These are phyloP conservation scores for Cryptoblepharus egeriae DNA, from an alignment of 2,797 vertebrate species.

Conservation along the genomic window DNA sequence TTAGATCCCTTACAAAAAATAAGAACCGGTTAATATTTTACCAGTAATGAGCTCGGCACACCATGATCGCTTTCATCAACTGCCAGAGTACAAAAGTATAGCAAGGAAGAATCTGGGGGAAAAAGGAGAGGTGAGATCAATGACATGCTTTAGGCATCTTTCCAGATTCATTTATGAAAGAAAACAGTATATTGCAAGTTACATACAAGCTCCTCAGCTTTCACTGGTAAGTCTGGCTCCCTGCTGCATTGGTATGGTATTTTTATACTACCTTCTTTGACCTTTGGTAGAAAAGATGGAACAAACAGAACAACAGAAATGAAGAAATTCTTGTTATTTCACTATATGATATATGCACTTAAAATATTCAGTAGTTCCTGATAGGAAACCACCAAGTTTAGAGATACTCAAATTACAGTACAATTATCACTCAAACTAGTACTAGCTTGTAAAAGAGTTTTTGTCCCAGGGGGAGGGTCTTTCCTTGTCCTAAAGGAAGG, in stretches of 20 bases:
- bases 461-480: no score
- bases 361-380: not conserved
- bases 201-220: not conserved
- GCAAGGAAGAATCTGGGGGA: conserved; percentile 33
- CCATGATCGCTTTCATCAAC: conserved; percentile 37
- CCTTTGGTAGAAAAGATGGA: no score
- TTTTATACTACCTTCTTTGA: no score
- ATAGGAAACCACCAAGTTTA: no score
- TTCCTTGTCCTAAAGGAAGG: no score
- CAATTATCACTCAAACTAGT: not conserved
- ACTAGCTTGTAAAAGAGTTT: not conserved
- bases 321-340: not conserved
- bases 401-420: not conserved
- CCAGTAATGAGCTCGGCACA: conserved; percentile 20
- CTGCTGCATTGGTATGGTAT: not conserved
- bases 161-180: not conserved
- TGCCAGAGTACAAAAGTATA: not conserved
- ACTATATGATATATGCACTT: not conserved
- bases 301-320: not conserved
- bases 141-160: not conserved
- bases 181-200: not conserved
- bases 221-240: not conserved
- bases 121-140: not conserved
- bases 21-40: not conserved
- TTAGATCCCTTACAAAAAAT: not conserved